Evolutionary conservation across 2,797 vertebrate genomes (phyloP).

Genomic region (Zonotrichia albicollis): DNA sequence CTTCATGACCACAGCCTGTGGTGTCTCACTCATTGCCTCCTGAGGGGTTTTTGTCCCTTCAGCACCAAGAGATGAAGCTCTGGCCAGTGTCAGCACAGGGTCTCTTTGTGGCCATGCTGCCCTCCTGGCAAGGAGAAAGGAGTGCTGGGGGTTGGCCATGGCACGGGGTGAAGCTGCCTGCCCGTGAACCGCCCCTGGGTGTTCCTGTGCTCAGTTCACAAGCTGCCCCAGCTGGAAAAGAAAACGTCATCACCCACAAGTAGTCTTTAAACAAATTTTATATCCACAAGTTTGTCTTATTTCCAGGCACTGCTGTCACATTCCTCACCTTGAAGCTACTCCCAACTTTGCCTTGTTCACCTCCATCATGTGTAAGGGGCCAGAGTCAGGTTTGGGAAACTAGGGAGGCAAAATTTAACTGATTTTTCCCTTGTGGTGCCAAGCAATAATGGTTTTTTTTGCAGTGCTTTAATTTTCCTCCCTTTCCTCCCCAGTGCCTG

Average conservation of each 20-base stretch:
- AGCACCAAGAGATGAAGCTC: background rate
- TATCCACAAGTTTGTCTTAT: background rate
- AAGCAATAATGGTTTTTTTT: background rate
- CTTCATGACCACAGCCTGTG: background rate
- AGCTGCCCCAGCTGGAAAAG: background rate
- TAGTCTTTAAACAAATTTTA: background rate
- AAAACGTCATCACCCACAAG: background rate
- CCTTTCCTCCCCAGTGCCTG: rapidly evolving
- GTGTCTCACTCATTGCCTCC: background rate
- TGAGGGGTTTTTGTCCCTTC: background rate
- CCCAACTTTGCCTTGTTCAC: background rate
- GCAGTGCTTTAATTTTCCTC: background rate
- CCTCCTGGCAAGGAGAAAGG: rapidly evolving
- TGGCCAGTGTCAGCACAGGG: background rate
- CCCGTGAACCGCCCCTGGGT: background rate
- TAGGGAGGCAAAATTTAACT: background rate
- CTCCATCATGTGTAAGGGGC: rapidly evolving
- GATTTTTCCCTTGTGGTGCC: background rate
- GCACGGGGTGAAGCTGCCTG: background rate
- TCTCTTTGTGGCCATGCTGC: background rate
- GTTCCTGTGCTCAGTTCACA: background rate
- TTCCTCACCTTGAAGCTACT: background rate
- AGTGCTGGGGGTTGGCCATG: background rate
- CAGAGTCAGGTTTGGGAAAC: background rate
- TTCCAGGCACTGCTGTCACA: background rate